Evolutionary conservation across 1,140 invertebrate species (phyloP).

Genomic region (Cyclina sinensis): DNA sequence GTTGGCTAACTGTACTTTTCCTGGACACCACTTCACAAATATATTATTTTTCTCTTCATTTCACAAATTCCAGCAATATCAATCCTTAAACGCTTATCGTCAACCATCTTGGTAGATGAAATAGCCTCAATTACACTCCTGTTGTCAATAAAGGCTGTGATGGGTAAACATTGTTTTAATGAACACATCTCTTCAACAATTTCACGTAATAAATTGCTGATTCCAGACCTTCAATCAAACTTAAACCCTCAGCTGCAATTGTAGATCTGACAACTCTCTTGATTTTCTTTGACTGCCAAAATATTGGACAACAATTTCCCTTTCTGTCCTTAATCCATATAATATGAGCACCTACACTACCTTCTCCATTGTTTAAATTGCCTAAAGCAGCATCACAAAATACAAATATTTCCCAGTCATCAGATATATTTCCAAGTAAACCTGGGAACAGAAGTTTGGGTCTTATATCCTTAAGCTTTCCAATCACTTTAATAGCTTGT

Average conservation of each 20-base stretch:
- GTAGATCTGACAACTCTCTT: constrained; percentile 27
- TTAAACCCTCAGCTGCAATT: constrained; percentile 36
- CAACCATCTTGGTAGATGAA: constrained; percentile 47
- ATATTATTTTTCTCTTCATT: constrained; percentile 24
- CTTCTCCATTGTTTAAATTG: constrained; percentile 37
- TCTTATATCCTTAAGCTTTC: constrained; percentile 45
- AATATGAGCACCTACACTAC: constrained; percentile 49
- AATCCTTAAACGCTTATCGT: constrained; percentile 7
- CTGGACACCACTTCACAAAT: constrained; percentile 59
- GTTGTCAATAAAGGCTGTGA: constrained; percentile 58
- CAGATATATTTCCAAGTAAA: not conserved
- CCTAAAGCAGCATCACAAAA: constrained; percentile 59
- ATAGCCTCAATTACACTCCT: constrained; percentile 64
- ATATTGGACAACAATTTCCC: constrained; percentile 39
- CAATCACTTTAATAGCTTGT: constrained; percentile 61
- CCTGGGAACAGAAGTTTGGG: not conserved
- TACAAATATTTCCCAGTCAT: constrained; percentile 33
- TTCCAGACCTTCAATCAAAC: constrained; percentile 37
- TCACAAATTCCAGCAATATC: constrained; percentile 56
- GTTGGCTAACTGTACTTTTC: constrained; percentile 40
- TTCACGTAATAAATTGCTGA: not conserved
- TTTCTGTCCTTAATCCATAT: constrained; percentile 31
- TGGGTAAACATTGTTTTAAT: constrained; percentile 20
- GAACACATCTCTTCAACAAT: not conserved
- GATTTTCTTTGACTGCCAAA: constrained; percentile 25